Evolutionary conservation across 2,113 vertebrate species (phyloP).

Genomic region (Mugil cephalus): DNA sequence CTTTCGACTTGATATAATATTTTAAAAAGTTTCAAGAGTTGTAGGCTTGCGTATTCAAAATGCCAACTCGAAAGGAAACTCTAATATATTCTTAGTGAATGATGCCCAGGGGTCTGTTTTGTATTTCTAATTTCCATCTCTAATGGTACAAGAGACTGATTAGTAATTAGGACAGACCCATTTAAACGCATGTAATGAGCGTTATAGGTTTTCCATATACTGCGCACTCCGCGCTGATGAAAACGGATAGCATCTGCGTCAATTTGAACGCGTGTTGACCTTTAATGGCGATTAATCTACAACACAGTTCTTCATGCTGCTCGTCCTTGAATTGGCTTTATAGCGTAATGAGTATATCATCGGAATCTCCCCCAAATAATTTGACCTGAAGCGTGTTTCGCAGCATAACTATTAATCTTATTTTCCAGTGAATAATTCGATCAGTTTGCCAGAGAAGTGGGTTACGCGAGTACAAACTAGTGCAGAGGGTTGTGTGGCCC

Average conservation of each 20-base stretch:
- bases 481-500: conserved; percentile 70
- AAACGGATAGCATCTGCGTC: conserved; percentile 75
- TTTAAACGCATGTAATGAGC: conserved; percentile 81
- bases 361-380: conserved; percentile 76
- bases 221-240: conserved; percentile 43
- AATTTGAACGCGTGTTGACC: conserved; percentile 81
- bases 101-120: conserved; percentile 78
- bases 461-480: conserved; percentile 63
- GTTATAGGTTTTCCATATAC: conserved; percentile 75
- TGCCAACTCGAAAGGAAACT: conserved; percentile 56
- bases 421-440: conserved; percentile 83
- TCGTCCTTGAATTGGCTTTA: conserved; percentile 76
- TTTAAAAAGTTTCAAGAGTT: conserved; percentile 35
- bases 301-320: conserved; percentile 64
- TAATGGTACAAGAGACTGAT: conserved; percentile 82
- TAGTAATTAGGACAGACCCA: conserved; percentile 80
- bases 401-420: conserved; percentile 81
- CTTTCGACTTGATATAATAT: conserved; percentile 6
- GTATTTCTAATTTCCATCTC: conserved; percentile 85
- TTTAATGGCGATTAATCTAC: conserved; percentile 75
- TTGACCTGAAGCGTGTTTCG: conserved; percentile 76
- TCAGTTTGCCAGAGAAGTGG: conserved; percentile 69
- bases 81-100: conserved; percentile 74
- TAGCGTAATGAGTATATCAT: conserved; percentile 76
- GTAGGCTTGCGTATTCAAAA: conserved; percentile 45